phyloP scores from a whole-genome alignment of 2,113 vertebrate species.

The Protomyctophum bolini region DNA sequence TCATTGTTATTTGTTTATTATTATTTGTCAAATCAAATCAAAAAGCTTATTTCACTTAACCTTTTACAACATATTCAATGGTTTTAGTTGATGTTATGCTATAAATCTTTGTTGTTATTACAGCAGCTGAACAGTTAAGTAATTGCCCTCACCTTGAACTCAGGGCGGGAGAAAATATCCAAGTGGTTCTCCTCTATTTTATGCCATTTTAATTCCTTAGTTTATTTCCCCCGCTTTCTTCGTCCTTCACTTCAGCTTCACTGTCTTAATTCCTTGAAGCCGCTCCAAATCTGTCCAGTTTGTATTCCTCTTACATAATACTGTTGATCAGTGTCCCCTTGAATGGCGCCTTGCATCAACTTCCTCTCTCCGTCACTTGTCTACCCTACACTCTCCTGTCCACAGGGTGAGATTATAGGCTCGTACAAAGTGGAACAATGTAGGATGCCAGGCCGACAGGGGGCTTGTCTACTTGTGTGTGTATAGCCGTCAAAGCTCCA shows the following conservation, averaged over 20 bases:
- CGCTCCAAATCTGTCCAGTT: constrained; percentile 38
- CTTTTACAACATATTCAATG: constrained; percentile 35
- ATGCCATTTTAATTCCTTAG: constrained; percentile 36
- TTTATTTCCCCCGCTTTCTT: constrained; percentile 22
- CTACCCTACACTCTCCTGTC: constrained; percentile 33
- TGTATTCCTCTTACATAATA: background rate
- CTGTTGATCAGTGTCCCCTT: constrained; percentile 20
- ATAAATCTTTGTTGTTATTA: constrained; percentile 39
- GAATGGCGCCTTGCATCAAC: constrained; percentile 42
- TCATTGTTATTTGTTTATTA: too few relatives aligned
- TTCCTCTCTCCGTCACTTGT: constrained; percentile 33
- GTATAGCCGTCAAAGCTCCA: constrained; percentile 30
- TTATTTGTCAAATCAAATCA: too few relatives aligned
- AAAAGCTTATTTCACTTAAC: constrained; percentile 23
- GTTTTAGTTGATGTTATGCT: constrained; percentile 37
- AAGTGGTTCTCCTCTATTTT: constrained; percentile 26
- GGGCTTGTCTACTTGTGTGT: constrained; percentile 12
- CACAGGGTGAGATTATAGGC: constrained; percentile 54
- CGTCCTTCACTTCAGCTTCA: constrained; percentile 7
- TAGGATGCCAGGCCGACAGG: constrained; percentile 20
- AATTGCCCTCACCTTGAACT: constrained; percentile 65
- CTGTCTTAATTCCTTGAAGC: background rate
- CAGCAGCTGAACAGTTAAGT: constrained; percentile 34
- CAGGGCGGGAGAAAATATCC: constrained; percentile 40
- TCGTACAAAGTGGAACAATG: constrained; percentile 54